These are phyloP conservation scores for Philypnodon macrostomus DNA, from an alignment of 2,797 vertebrate species.

Conservation along the genomic window DNA sequence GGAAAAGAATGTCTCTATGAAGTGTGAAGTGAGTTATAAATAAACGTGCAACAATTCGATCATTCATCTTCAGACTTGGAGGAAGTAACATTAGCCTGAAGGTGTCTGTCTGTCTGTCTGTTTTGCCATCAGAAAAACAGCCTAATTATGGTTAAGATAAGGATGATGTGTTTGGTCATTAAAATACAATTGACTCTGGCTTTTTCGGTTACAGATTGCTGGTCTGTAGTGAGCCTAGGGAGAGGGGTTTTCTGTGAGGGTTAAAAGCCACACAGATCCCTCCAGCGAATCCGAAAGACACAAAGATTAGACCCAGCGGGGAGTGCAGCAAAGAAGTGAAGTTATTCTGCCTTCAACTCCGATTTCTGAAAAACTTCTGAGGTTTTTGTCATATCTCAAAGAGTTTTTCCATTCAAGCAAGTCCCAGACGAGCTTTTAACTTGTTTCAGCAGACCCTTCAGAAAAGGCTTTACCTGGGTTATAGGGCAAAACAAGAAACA, in stretches of 20 bases:
- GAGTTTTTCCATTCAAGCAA: constrained; percentile 41
- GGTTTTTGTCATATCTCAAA: constrained; percentile 26
- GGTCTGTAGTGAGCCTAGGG: constrained; percentile 27
- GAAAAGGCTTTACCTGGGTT: constrained; percentile 43
- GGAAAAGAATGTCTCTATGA: constrained; percentile 43
- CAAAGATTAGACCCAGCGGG: constrained; percentile 70
- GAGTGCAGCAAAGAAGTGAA: constrained; percentile 41
- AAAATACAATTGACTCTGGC: constrained; percentile 45
- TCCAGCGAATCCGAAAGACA: constrained; percentile 64
- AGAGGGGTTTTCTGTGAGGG: constrained; percentile 43
- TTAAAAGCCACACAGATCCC: constrained; percentile 78
- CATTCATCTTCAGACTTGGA: constrained; percentile 51
- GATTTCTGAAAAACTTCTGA: constrained; percentile 36
- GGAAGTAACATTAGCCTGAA: constrained; percentile 32
- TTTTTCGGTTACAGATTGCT: constrained; percentile 40
- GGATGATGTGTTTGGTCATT: constrained; percentile 38
- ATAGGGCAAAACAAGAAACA: constrained; percentile 32
- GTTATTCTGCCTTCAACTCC: constrained; percentile 24
- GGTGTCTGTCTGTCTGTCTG: too few species aligned
- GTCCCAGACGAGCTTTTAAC: constrained; percentile 45
- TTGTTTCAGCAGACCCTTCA: constrained; percentile 32
- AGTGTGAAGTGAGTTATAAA: constrained; percentile 57
- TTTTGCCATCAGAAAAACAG: constrained; percentile 25
- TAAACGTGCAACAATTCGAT: constrained; percentile 46
- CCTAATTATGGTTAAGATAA: neutral